Conservation (phyloP, 2,797 vertebrate genomes). For the Syncerus caffer region DNA sequence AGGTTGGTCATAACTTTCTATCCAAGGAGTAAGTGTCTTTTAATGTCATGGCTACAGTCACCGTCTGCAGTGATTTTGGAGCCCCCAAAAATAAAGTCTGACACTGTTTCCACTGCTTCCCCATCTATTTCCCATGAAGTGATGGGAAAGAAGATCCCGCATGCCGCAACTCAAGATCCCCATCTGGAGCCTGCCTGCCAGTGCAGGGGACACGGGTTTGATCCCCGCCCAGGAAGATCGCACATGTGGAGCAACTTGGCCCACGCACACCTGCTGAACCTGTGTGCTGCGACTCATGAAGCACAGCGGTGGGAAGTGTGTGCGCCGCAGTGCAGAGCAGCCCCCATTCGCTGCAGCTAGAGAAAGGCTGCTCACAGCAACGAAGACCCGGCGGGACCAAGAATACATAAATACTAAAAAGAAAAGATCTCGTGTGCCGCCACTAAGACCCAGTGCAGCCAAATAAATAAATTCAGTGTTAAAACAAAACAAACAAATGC, state of each 20-base stretch:
- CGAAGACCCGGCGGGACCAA: neutral
- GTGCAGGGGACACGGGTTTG: neutral
- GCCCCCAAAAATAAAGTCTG: too few species aligned
- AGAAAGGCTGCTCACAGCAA: neutral
- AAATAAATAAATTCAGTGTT: neutral
- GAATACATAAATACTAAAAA: neutral
- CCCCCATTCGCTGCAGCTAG: neutral
- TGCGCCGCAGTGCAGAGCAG: rapidly evolving
- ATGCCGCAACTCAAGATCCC: neutral
- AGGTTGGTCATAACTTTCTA: too few species aligned
- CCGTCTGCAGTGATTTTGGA: too few species aligned
- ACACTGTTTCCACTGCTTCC: too few species aligned
- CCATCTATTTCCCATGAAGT: too few species aligned
- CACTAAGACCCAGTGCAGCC: neutral
- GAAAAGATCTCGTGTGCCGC: neutral
- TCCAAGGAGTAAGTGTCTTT: too few species aligned
- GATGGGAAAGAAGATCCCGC: too few species aligned
- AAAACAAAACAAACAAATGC: neutral
- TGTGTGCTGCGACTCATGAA: neutral
- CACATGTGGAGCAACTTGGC: neutral
- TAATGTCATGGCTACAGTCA: too few species aligned
- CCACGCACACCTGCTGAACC: neutral
- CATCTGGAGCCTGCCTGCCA: neutral
- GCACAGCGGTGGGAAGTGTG: neutral
- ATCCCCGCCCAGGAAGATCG: neutral